These are phyloP conservation scores for Verasper variegatus DNA, from an alignment of 2,113 vertebrate species.

Conservation along the genomic window DNA sequence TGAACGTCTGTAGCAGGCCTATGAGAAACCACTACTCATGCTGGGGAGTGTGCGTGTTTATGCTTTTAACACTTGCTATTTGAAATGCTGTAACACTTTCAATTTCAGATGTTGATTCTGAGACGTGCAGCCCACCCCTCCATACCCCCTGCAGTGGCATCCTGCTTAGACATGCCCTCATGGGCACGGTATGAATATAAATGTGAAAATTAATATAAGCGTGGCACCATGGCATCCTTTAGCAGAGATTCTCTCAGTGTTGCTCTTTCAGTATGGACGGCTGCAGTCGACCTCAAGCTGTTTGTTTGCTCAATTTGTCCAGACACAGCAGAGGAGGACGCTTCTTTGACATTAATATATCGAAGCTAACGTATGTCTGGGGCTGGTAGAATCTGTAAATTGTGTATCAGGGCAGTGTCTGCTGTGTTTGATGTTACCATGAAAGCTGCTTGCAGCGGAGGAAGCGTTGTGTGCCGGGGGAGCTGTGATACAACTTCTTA, in stretches of 20 bases:
- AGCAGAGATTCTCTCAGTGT: constrained; percentile 53
- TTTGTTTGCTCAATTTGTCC: constrained; percentile 50
- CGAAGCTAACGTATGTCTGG: constrained; percentile 22
- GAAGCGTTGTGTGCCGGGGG: background rate
- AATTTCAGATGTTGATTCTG: constrained; percentile 64
- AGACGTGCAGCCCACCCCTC: constrained; percentile 39
- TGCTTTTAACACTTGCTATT: background rate
- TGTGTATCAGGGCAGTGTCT: constrained; percentile 14
- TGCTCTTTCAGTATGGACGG: constrained; percentile 53
- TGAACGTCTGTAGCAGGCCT: background rate
- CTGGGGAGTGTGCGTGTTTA: constrained; percentile 38
- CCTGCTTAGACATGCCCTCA: constrained; percentile 64
- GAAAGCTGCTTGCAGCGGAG: background rate
- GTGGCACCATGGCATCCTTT: constrained; percentile 30
- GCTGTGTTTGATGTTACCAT: constrained; percentile 17
- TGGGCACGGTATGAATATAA: constrained; percentile 58
- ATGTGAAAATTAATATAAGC: constrained; percentile 66
- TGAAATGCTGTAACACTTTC: constrained; percentile 30
- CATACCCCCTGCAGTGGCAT: constrained; percentile 48
- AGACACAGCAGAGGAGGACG: background rate
- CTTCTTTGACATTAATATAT: constrained; percentile 25
- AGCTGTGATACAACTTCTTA: constrained; percentile 7
- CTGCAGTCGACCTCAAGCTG: constrained; percentile 59
- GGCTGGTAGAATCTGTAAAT: constrained; percentile 18
- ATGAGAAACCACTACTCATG: constrained; percentile 21